Evolutionary conservation across 2,888 invertebrate species (phyloP), one percentile per base, ranked within the genome.

Genomic region (Cerastis rubricosa): DNA sequence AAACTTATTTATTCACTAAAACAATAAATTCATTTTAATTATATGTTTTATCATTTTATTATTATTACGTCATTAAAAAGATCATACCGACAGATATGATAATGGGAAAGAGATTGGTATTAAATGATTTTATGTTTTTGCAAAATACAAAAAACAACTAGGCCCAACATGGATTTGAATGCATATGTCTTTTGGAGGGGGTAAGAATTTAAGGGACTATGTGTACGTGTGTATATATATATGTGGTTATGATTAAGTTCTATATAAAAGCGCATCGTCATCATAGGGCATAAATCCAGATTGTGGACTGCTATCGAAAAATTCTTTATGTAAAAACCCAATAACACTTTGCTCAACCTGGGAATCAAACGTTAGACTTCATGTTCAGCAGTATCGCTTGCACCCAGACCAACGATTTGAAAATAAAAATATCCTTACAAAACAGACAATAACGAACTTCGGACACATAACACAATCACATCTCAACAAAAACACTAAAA

Each of bases 41-140:
- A 35, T n/a, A n/a, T n/a, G n/a, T n/a, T n/a, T n/a, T n/a, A n/a
- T n/a, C n/a, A n/a, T n/a, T n/a, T n/a, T n/a, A n/a, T 73, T 74
- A 49, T n/a, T n/a, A n/a, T 76, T 72, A 68, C 80, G 63, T 83
- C 65, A 86, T 85, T 87, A 87, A 85, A 90, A 89, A 49, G 89
- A 92, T 92, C 85, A 85, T 86, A 85, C 88, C 90, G 88, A 88
- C 85, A 84, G 92, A 92, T 93, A 92, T 86, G 91, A 92, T 92
- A 92, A 90, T 83, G 78, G 47, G 76, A 80, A 90, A 88, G 88
- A 87, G 90, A 88, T 86, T 85, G 83, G 87, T 91, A 91, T 91
- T 88, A 87, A 85, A 77, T 85, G 93, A 94, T 94, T n/a, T n/a
- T 2, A 35, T 3, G 3, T 35, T 35, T 35, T 35, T 35, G 35